Conservation (phyloP, 2,797 vertebrate species). For the Danio kyathit region DNA sequence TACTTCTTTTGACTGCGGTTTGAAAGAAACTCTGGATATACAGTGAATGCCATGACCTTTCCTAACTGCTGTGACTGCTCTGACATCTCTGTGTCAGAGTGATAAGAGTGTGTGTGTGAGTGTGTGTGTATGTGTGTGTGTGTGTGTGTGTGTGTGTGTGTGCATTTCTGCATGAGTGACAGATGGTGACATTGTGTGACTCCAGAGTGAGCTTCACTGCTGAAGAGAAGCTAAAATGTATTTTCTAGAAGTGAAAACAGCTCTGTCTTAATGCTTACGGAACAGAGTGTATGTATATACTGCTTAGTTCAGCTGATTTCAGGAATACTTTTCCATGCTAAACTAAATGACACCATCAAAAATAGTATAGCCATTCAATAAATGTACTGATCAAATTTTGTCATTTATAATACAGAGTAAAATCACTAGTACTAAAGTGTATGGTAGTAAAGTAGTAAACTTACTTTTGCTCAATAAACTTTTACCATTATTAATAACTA, state of each 20-base stretch:
- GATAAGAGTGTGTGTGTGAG: neutral
- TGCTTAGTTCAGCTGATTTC: neutral
- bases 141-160: constrained; percentile 26
- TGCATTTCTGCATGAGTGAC: constrained; percentile 43
- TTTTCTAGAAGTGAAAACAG: neutral
- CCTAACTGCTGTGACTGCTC: constrained; percentile 23
- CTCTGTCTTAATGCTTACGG: neutral
- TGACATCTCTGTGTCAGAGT: constrained; percentile 25
- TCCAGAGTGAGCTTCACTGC: constrained; percentile 40
- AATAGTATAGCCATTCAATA: neutral
- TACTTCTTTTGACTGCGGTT: neutral
- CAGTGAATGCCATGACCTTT: constrained; percentile 7
- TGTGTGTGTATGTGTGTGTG: no score
- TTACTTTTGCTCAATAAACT: no score
- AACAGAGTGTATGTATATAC: neutral
- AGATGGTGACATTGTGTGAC: constrained; percentile 55
- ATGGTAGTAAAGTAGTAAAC: no score
- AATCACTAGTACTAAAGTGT: no score
- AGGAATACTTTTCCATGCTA: neutral
- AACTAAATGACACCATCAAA: neutral
- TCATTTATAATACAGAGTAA: neutral
- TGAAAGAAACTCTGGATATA: neutral
- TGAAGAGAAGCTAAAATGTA: constrained; percentile 38
- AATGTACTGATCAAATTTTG: neutral
- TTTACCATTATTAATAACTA: no score